Conservation (phyloP, 1,140 invertebrate species). For the Laupala kohalensis region DNA sequence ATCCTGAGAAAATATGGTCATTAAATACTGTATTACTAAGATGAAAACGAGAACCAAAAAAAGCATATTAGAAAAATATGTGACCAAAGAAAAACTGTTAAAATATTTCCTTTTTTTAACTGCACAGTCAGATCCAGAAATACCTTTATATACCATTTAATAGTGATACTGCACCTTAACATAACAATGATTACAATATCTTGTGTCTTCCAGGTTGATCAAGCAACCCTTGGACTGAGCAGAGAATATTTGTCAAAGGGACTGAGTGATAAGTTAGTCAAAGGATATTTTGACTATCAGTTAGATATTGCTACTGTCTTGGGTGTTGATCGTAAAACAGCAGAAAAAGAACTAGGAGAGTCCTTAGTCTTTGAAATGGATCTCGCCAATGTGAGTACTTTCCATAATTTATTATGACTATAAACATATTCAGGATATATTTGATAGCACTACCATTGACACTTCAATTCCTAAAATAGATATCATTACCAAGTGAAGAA, state of each 20-base stretch:
- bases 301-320: slow-evolving; percentile 76
- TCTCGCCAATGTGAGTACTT: slow-evolving; percentile 71
- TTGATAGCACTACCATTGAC: neutral
- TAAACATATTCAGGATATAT: slow-evolving; percentile 5
- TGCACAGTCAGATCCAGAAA: no score
- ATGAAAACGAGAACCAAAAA: no score
- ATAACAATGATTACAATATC: no score
- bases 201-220: slow-evolving; percentile 72
- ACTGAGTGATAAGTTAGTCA: slow-evolving; percentile 59
- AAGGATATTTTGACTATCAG: slow-evolving; percentile 70
- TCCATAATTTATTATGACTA: slow-evolving; percentile 7
- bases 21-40: no score
- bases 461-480: slow-evolving; percentile 37
- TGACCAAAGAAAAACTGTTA: no score
- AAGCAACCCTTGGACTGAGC: slow-evolving; percentile 74
- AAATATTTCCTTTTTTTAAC: no score
- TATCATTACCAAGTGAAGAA: slow-evolving; percentile 79
- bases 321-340: slow-evolving; percentile 59
- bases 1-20: no score
- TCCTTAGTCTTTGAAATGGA: slow-evolving; percentile 84
- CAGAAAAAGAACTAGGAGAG: slow-evolving; percentile 59
- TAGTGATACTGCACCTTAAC: no score
- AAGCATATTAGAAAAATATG: no score
- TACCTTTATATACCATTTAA: no score
- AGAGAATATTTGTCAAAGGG: slow-evolving; percentile 83